Base-by-base conservation (phyloP, 1,140 invertebrate genomes). In the Leptinotarsa defecta region DNA sequence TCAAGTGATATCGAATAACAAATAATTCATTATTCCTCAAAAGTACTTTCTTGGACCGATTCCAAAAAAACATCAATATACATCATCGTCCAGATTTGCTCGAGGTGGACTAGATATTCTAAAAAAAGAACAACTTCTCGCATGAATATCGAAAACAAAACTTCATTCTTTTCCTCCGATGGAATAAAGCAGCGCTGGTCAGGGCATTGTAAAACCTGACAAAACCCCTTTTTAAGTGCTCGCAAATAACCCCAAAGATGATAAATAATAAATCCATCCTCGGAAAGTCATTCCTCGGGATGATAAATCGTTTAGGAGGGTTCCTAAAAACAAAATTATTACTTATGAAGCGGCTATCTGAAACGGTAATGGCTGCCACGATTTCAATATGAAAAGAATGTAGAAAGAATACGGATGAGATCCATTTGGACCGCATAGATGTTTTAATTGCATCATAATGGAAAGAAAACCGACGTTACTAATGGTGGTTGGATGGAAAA, bases 381-480 rank as follows among this genome's bases (percentile, higher is more conserved):
- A 81, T 81, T 81, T 77, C 74, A 79, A 81, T 81, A 81, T 81
- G 80, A 81, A 81, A 80, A 79, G 80, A 81, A 81, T 78, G 71
- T 73, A 17, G 43, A 20, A 76, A 74, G 77, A 78, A 73, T 43
- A 71, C 17, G 67, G 69, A 78, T 70, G 74, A 49, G 65, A 77
- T 65, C 73, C 70, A 75, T 64, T 73, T 63, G 72, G 52, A 48
- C 65, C 68, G 52, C 24, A 74, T 74, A 76, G n/a, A 69, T 73
- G 73, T 76, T 80, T 81, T 81, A 81, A 81, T 81, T 81, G 80
- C 73, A 78, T 67, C 68, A 75, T 79, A 81, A 79, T 79, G 78
- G 77, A 79, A 62, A 63, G 69, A 68, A 71, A 77, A 75, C 57
- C 73, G 52, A 69, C 57, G 61, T 64, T 57, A 65, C 62, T 79